A percentile compares a stretch with the other conserved stretches of the same genome.
These are phyloP conservation scores for Hucho hucho DNA, from an alignment of 2,113 vertebrate species.

Conservation along the genomic window DNA sequence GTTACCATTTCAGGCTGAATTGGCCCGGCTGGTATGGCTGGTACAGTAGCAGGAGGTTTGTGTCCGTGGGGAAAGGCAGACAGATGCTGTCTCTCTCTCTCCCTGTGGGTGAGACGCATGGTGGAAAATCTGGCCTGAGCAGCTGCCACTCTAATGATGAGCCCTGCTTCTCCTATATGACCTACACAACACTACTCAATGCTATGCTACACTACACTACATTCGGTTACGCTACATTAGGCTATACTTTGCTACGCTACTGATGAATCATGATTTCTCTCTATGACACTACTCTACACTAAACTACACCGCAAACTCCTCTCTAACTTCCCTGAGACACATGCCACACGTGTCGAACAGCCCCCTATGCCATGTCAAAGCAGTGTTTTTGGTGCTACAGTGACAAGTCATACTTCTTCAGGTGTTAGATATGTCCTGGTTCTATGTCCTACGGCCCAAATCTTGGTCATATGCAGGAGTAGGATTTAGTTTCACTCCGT, in stretches of 20 bases:
- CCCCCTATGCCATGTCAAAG: neutral
- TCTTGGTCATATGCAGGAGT: too few species aligned
- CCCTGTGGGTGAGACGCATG: constrained; percentile 76
- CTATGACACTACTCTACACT: neutral
- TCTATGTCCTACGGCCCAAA: too few species aligned
- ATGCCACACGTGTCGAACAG: neutral
- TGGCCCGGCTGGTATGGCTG: constrained; percentile 66
- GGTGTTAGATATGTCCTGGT: too few species aligned
- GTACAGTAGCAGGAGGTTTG: constrained; percentile 65
- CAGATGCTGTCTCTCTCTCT: constrained; percentile 73
- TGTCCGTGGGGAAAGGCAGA: constrained; percentile 77
- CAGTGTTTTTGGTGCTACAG: neutral
- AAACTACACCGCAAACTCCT: constrained; percentile 11
- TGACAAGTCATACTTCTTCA: neutral
- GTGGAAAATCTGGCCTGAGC: constrained; percentile 77
- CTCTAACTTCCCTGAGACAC: neutral
- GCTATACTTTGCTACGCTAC: too few species aligned
- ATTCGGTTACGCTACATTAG: too few species aligned
- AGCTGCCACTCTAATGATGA: constrained; percentile 78
- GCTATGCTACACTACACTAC: neutral
- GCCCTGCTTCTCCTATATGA: constrained; percentile 41
- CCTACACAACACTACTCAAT: constrained; percentile 30
- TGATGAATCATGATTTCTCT: too few species aligned
- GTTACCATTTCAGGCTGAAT: constrained; percentile 72
- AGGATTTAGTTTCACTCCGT: too few species aligned